These are phyloP conservation scores for Gymnorhina tibicen DNA, from an alignment of 2,113 vertebrate species.

Conservation along the genomic window DNA sequence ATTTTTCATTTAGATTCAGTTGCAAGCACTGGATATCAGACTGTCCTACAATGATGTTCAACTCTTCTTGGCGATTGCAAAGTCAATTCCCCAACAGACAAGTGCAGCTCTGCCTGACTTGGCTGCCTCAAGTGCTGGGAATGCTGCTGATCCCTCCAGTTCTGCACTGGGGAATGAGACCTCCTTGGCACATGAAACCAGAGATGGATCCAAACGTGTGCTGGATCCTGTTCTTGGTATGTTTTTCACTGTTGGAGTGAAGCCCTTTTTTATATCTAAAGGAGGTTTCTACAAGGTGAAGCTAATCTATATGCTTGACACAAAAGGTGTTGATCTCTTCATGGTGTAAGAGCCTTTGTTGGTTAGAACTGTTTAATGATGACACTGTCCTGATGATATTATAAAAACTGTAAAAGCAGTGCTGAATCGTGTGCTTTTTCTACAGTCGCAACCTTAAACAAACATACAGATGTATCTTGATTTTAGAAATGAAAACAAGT, in stretches of 20 bases:
- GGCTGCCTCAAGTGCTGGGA: neutral
- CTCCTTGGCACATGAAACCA: conserved; percentile 22
- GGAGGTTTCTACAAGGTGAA: neutral
- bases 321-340: neutral
- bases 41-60: conserved; percentile 97
- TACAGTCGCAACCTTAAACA: neutral
- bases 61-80: conserved; percentile 93
- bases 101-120: conserved; percentile 46
- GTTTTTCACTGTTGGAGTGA: neutral
- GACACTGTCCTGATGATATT: neutral
- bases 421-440: neutral
- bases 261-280: neutral
- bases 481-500: neutral
- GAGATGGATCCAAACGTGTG: conserved; percentile 55
- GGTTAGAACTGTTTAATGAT: neutral
- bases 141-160: neutral
- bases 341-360: neutral
- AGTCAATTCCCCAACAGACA: conserved; percentile 85
- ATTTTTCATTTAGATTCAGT: conserved; percentile 81
- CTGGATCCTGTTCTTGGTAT: conserved; percentile 85
- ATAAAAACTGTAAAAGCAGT: neutral
- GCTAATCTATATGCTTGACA: neutral
- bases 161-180: neutral
- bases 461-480: neutral
- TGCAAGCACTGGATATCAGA: conserved; percentile 91